Evolutionary conservation across 2,113 vertebrate genomes (phyloP).

Genomic region (Geococcyx californianus): DNA sequence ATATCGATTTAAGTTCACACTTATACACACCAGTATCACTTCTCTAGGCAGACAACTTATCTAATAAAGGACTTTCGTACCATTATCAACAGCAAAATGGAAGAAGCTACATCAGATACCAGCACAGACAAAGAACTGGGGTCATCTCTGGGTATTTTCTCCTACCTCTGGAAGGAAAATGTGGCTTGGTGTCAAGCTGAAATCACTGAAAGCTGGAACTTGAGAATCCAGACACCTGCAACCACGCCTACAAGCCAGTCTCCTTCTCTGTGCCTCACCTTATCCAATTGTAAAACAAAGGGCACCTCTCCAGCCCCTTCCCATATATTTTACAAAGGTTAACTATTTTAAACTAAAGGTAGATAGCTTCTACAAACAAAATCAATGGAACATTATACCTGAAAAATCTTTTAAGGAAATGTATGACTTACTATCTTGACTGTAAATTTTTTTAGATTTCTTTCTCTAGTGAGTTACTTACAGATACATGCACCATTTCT

Average conservation of each 20-base stretch:
- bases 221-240: not conserved
- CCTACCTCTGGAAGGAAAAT: not conserved
- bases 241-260: not conserved
- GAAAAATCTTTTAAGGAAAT: not conserved
- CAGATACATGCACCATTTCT: not conserved
- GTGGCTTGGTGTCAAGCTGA: not conserved
- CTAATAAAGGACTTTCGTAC: not conserved
- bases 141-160: not conserved
- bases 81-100: not conserved
- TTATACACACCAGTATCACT: not conserved
- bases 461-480: not conserved
- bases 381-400: not conserved
- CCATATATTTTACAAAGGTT: not conserved
- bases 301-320: not conserved
- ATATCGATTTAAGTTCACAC: not conserved
- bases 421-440: not conserved
- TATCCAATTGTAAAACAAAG: not conserved
- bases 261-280: not conserved
- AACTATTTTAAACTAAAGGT: not conserved
- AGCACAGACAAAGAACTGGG: not conserved
- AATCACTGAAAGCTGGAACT: not conserved
- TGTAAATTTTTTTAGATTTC: not conserved
- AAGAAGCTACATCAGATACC: conserved; percentile 14
- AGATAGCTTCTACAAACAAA: not conserved
- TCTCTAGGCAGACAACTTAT: not conserved